These are phyloP conservation scores for Clanis bilineata DNA, from an alignment of 2,888 invertebrate species.

Conservation along the genomic window DNA sequence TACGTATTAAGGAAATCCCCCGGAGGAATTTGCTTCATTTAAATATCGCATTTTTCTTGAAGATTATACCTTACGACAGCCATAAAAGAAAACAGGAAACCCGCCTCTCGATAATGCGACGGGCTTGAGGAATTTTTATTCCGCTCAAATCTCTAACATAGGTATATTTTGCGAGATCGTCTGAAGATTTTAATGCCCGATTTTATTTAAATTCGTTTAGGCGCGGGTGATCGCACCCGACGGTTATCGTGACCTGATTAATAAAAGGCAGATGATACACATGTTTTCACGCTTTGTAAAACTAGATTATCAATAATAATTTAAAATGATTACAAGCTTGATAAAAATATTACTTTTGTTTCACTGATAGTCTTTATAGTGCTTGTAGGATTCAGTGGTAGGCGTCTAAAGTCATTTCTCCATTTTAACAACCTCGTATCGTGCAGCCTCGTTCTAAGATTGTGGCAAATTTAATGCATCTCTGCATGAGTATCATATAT, in stretches of 20 bases:
- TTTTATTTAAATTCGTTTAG: conserved; percentile 81
- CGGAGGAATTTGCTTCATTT: conserved; percentile 79
- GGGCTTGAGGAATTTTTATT: conserved; percentile 80
- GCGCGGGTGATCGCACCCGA: conserved; percentile 71
- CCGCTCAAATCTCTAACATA: conserved; percentile 81
- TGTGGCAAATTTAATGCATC: too few relatives aligned
- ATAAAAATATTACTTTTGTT: too few relatives aligned
- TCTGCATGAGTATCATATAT: too few relatives aligned
- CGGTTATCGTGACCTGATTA: conserved; percentile 79
- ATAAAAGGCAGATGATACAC: conserved; percentile 56
- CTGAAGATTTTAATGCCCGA: conserved; percentile 79
- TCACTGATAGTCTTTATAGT: too few relatives aligned
- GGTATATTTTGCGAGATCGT: conserved; percentile 80
- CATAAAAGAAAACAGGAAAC: conserved; percentile 80
- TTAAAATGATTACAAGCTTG: too few relatives aligned
- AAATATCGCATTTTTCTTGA: conserved; percentile 82
- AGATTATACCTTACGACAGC: conserved; percentile 82
- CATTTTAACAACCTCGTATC: too few relatives aligned
- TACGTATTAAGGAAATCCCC: conserved; percentile 69
- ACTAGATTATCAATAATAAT: too few relatives aligned
- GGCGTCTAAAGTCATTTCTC: too few relatives aligned
- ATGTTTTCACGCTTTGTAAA: too few relatives aligned
- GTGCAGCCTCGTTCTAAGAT: too few relatives aligned
- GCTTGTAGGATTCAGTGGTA: too few relatives aligned
- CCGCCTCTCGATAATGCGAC: conserved; percentile 79